Evolutionary conservation across 2,888 invertebrate species (phyloP), one percentile per base, ranked within the genome.

Genomic region (Protonemura montana): DNA sequence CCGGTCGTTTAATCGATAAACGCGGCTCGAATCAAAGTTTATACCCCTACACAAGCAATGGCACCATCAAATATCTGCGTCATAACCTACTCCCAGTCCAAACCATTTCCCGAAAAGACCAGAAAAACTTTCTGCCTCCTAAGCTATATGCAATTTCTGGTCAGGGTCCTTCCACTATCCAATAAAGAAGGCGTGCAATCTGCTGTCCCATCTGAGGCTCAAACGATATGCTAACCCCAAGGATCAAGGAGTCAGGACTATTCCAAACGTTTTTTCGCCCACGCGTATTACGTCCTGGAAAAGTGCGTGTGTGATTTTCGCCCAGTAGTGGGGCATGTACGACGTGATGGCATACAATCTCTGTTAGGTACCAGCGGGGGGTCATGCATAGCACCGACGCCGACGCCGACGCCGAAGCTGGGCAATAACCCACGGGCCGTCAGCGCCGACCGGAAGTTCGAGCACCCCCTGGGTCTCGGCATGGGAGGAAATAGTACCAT

Each of bases 141-240:
- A 59, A 59, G 59, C 59, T 59, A 59, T 6, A 35, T 59, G 59
- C 59, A 59, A 59, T 59, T 59, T 59, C 13, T 10, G 59, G 59
- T 59, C 59, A 59, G 59, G 59, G 59, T 59, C 59, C 59, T 35
- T 21, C 59, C 59, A 59, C 16, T 21, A 59, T 59, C 16, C 59
- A 59, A 59, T 59, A 59, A 59, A 59, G 59, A 2, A 59, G 21
- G 21, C 59, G 59, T 59, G 59, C 59, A 59, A 59, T 59, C 59
- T 59, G 59, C 59, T 59, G 59, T 59, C 59, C 21, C 59, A 59
- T 59, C 59, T 10, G 13, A 21, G 59, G 21, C 59, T 59, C 59
- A 59, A 59, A 59, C 59, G 59, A 59, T 59, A 59, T 59, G 59
- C 59, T 59, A 59, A 59, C 59, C 59, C 59, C 59, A 59, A 59